Conservation (phyloP, 2,113 vertebrate species). For the Apeltes quadracus region DNA sequence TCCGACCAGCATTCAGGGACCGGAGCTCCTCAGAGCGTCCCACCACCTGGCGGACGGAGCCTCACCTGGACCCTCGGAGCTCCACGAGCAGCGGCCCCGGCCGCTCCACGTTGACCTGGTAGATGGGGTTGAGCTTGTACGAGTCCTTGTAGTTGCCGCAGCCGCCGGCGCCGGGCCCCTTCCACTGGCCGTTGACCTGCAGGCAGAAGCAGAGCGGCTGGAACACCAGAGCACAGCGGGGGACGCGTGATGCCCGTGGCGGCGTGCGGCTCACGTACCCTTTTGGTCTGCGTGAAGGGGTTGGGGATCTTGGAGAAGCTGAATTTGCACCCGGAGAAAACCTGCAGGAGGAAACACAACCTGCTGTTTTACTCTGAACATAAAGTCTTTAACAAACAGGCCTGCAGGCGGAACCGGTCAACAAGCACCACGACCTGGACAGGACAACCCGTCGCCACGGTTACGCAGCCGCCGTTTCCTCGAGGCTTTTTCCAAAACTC, state of each 20-base stretch:
- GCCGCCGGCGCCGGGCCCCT: constrained; percentile 90
- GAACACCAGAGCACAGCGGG: not conserved
- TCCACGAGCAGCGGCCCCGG: constrained; percentile 91
- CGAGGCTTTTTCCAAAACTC: not conserved
- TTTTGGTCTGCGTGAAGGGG: constrained; percentile 90
- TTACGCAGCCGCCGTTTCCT: no score
- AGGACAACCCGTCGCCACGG: no score
- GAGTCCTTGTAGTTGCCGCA: constrained; percentile 96
- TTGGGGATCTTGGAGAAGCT: constrained; percentile 95
- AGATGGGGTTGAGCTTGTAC: constrained; percentile 94
- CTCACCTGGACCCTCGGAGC: constrained; percentile 93
- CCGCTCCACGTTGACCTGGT: constrained; percentile 92
- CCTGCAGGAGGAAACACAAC: constrained; percentile 74
- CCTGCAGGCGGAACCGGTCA: no score
- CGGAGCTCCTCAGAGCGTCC: no score
- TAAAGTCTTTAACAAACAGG: no score
- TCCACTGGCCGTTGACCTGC: constrained; percentile 97
- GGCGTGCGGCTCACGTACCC: constrained; percentile 79
- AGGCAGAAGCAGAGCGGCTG: not conserved
- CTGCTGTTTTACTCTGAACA: not conserved
- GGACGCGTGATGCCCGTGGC: not conserved
- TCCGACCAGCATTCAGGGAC: no score
- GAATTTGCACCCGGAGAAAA: constrained; percentile 95
- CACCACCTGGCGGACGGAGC: no score
- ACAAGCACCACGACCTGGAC: no score